Conservation (phyloP, 2,113 vertebrate species). For the Grammomys dolichurus region DNA sequence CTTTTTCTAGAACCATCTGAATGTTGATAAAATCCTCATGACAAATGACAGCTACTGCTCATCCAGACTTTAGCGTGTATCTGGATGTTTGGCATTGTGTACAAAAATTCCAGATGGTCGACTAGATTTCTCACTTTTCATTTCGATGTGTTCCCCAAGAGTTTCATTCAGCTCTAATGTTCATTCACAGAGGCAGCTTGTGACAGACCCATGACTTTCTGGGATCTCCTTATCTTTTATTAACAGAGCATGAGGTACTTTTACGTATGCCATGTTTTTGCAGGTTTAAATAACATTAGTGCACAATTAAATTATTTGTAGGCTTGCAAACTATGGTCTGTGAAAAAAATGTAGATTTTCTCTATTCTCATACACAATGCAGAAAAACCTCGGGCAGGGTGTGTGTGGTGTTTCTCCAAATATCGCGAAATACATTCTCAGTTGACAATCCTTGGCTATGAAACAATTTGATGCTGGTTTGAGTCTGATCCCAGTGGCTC, state of each 20-base stretch:
- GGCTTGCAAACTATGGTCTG: slow-evolving; percentile 3
- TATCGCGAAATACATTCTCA: neutral
- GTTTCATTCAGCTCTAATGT: slow-evolving; percentile 72
- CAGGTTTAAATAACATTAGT: slow-evolving; percentile 60
- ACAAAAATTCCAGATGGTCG: slow-evolving; percentile 73
- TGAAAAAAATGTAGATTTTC: neutral
- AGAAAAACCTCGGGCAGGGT: neutral
- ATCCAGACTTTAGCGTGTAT: slow-evolving; percentile 65
- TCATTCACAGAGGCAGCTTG: slow-evolving; percentile 70
- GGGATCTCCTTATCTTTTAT: slow-evolving; percentile 53
- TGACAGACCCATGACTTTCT: slow-evolving; percentile 33
- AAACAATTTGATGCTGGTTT: neutral
- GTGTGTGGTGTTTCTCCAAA: neutral
- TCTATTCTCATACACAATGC: neutral
- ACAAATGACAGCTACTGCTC: slow-evolving; percentile 50
- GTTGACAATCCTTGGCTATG: no score
- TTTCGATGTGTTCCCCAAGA: slow-evolving; percentile 66
- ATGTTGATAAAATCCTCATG: neutral
- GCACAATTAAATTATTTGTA: slow-evolving; percentile 57
- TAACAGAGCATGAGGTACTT: slow-evolving; percentile 60
- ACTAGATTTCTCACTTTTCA: slow-evolving; percentile 74
- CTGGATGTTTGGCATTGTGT: slow-evolving; percentile 67
- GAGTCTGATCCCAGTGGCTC: neutral
- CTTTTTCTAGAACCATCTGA: slow-evolving; percentile 55
- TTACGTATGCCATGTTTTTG: slow-evolving; percentile 26